Evolutionary conservation across 2,113 vertebrate species (phyloP).

Genomic region (Rhineura floridana): DNA sequence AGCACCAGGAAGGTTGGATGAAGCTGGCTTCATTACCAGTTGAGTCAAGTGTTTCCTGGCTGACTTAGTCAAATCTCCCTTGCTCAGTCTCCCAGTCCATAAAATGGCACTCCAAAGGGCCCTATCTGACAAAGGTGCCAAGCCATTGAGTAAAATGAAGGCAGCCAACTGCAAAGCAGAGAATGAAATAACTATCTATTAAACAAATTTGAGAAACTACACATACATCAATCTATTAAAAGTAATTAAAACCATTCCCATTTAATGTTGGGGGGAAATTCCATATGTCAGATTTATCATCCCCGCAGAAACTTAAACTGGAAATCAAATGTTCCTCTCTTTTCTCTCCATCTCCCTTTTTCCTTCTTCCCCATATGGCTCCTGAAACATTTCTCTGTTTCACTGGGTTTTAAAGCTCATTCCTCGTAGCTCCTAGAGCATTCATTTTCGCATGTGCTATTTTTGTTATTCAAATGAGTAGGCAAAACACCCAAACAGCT

Average conservation of each 20-base stretch:
- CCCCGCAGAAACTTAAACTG: slow-evolving; percentile 59
- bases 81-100: background rate
- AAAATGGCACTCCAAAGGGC: background rate
- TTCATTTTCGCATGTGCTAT: slow-evolving; percentile 83
- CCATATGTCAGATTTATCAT: slow-evolving; percentile 69
- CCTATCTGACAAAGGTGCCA: background rate
- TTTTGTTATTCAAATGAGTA: slow-evolving; percentile 84
- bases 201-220: slow-evolving; percentile 58
- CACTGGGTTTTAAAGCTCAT: slow-evolving; percentile 81
- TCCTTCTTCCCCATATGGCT: slow-evolving; percentile 79
- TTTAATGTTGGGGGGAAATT: slow-evolving; percentile 67
- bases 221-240: slow-evolving; percentile 54
- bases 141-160: background rate
- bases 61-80: background rate
- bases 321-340: slow-evolving; percentile 76
- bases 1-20: background rate
- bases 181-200: slow-evolving; percentile 35
- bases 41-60: background rate
- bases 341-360: slow-evolving; percentile 59
- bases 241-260: slow-evolving; percentile 72
- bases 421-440: slow-evolving; percentile 79
- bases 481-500: slow-evolving; percentile 74
- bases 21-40: background rate
- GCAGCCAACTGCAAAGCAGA: background rate
- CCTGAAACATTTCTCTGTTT: slow-evolving; percentile 79